A percentile compares a stretch with the other conserved stretches of the same genome.
Conservation (phyloP, 2,113 vertebrate species). For the Oceanites oceanicus region DNA sequence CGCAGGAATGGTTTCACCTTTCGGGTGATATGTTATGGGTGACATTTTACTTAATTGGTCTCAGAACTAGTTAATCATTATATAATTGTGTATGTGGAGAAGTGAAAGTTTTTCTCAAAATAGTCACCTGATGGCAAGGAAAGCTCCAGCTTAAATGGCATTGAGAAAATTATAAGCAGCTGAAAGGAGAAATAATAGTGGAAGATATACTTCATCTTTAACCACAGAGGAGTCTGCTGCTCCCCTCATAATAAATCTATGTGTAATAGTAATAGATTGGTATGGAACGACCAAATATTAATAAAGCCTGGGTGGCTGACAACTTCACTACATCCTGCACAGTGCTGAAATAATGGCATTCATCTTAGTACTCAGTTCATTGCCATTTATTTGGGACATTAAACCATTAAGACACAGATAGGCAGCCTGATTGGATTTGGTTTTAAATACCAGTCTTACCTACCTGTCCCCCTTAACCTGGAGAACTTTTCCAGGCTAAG, state of each 20-base stretch:
- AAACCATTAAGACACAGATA: not conserved
- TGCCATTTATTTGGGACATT: not conserved
- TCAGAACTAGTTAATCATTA: conserved; percentile 25
- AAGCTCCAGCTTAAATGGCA: not conserved
- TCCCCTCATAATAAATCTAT: conserved; percentile 35
- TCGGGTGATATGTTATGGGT: not conserved
- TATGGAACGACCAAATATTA: conserved; percentile 39
- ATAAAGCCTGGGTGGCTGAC: conserved; percentile 54
- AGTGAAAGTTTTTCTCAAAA: conserved; percentile 12
- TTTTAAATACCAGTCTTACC: not conserved
- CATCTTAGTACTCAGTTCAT: not conserved
- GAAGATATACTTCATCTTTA: conserved; percentile 25
- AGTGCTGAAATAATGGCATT: not conserved
- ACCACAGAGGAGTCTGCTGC: conserved; percentile 13
- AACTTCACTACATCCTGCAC: not conserved
- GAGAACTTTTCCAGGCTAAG: not conserved
- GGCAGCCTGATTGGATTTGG: not conserved
- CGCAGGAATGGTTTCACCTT: not conserved
- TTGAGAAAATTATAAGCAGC: not conserved
- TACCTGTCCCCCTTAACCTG: not conserved
- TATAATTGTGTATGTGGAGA: not conserved
- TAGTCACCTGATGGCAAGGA: not conserved
- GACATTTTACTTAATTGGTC: conserved; percentile 18
- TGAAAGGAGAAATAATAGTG: conserved; percentile 9
- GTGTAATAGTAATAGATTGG: conserved; percentile 38